A percentile compares a stretch with the other conserved stretches of the same genome.
phyloP scores from a whole-genome alignment of 2,113 vertebrate genomes.

The Daphoenositta chrysoptera region DNA sequence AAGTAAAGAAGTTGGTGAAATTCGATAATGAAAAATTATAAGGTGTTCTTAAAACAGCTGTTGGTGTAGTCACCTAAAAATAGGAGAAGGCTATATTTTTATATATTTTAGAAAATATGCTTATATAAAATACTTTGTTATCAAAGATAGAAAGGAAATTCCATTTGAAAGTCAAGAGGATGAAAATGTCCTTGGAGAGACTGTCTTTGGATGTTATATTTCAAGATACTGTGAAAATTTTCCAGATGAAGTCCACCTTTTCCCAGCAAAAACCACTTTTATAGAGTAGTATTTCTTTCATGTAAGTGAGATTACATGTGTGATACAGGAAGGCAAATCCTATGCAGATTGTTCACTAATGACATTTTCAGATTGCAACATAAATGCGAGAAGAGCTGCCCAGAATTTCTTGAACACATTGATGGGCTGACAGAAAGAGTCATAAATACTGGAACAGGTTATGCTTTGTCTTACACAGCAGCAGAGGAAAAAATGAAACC shows the following conservation, averaged over 20 bases:
- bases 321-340: constrained; percentile 28
- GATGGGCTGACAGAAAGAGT: constrained; percentile 9
- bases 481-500: not conserved
- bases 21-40: not conserved
- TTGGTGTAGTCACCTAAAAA: not conserved
- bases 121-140: not conserved
- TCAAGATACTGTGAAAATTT: not conserved
- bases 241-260: not conserved
- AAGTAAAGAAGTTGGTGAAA: not conserved
- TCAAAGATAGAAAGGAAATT: constrained; percentile 9
- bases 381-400: not conserved
- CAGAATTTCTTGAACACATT: not conserved
- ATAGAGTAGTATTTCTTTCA: not conserved
- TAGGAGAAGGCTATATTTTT: not conserved
- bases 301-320: constrained; percentile 12
- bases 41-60: not conserved
- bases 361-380: constrained; percentile 37
- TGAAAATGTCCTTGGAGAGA: not conserved
- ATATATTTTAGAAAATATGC: not conserved
- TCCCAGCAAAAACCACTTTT: not conserved
- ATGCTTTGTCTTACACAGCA: constrained; percentile 8
- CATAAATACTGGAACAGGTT: constrained; percentile 33
- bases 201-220: not conserved
- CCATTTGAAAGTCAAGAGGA: constrained; percentile 31
- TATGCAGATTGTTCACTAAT: constrained; percentile 1